Percentiles rank a stretch among this genome's conserved stretches.
Conservation (phyloP, 2,888 invertebrate species). For the Xanthostigma xanthostigma region DNA sequence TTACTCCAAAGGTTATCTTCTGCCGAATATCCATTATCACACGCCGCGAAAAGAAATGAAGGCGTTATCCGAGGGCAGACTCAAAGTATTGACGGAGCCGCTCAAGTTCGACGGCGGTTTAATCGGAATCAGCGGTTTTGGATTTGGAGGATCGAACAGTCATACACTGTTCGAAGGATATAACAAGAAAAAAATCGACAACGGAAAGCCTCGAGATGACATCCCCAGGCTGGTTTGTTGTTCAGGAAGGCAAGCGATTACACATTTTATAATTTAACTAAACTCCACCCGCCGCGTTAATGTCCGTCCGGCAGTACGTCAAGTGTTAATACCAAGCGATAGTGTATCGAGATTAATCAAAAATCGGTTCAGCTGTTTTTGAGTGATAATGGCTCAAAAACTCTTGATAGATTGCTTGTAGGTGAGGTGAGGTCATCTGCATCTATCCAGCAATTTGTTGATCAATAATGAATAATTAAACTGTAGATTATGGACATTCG, state of each 20-base stretch:
- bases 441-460: no score
- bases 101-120: constrained; percentile 57
- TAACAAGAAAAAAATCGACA: constrained; percentile 42
- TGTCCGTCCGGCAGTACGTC: no score
- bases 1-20: constrained; percentile 64
- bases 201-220: constrained; percentile 44
- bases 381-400: no score
- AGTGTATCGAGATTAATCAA: no score
- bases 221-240: constrained; percentile 56
- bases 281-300: no score
- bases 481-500: no score
- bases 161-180: constrained; percentile 51
- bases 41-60: constrained; percentile 35
- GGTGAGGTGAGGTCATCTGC: no score
- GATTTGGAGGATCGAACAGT: constrained; percentile 83
- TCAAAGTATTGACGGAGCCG: constrained; percentile 58
- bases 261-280: no score
- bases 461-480: no score
- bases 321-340: no score
- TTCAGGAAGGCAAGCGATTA: constrained; percentile 40
- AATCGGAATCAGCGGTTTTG: constrained; percentile 80
- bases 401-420: no score
- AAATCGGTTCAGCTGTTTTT: no score
- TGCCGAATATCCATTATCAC: constrained; percentile 73
- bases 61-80: constrained; percentile 42